Evolutionary conservation across 2,888 invertebrate genomes (phyloP).

Genomic region (Crepidodera aurea): DNA sequence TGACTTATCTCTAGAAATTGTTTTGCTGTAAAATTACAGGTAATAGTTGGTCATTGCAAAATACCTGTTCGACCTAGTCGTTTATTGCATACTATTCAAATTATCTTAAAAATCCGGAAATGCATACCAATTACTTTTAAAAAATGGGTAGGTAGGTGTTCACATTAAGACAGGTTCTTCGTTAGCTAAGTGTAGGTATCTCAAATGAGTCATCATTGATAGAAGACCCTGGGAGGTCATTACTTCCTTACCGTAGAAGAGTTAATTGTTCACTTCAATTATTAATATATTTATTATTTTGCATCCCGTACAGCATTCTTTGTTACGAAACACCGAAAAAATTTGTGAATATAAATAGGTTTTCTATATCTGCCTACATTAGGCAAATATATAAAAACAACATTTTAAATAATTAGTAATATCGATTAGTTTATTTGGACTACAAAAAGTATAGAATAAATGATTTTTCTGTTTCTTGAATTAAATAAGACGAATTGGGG

Average conservation of each 20-base stretch:
- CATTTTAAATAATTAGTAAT: too few species aligned
- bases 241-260: conserved; percentile 51
- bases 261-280: conserved; percentile 24
- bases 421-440: background rate
- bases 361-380: background rate
- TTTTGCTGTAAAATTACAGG: conserved; percentile 25
- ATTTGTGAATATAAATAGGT: background rate
- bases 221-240: conserved; percentile 54
- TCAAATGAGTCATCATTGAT: conserved; percentile 52
- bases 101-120: conserved; percentile 28
- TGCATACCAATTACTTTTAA: conserved; percentile 29
- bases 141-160: conserved; percentile 41
- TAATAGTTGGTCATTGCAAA: conserved; percentile 24
- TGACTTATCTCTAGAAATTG: conserved; percentile 46
- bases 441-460: background rate
- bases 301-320: background rate
- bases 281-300: conserved; percentile 15
- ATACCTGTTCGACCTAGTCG: conserved; percentile 4
- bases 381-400: background rate
- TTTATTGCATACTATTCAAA: conserved; percentile 9
- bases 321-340: conserved; percentile 12
- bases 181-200: conserved; percentile 41
- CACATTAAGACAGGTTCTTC: conserved; percentile 44
- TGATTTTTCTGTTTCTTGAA: background rate
- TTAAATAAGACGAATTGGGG: conserved; percentile 3